Base-by-base conservation (phyloP, 2,797 vertebrate genomes). In the Rhinatrema bivittatum region DNA sequence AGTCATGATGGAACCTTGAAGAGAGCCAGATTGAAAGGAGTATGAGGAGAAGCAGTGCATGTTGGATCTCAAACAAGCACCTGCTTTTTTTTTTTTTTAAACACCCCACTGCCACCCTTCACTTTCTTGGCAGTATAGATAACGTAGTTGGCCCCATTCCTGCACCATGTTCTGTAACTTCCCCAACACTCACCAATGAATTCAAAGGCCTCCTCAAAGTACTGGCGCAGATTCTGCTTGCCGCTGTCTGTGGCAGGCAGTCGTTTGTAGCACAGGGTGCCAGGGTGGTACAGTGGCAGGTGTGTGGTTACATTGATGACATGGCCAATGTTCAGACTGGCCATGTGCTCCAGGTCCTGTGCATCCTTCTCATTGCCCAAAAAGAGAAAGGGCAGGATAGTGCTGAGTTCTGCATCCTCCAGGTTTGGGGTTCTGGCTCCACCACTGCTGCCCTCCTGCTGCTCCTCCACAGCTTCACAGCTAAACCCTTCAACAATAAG, bases 171-270 rank as follows among this genome's bases (percentile, higher is more conserved):
- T n/a, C n/a, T n/a, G n/a, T n/a, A n/a, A n/a, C n/a, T n/a, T n/a
- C n/a, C n/a, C n/a, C n/a, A n/a, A n/a, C 10, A 30, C 87, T 85
- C 65, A 90, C 89, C 88, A 22, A 91, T 91, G 50, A 91, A 91
- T 57, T 91, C 88, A 52, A 90, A 91, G 30, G 87, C 89, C 68
- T 91, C 89, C 60, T 91, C 89, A 16, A 91, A 91, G 62, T 91
- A 91, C 48, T 91, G 88, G 16, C 80, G 82, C 26, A 91, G 84
- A 73, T 91, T 89, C 69, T 91, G 89, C 62, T 86, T 87, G 83
- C 82, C 87, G 77, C 85, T 91, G 55, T 91, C 89, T 0, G 87
- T 90, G 48, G 87, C 88, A 1, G 88, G 89, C 20, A 91, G 74
- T 44, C 89, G 59, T 60, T 91, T 91, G 76, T 91, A 91, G 47